Evolutionary conservation across 1,140 invertebrate species (phyloP), one percentile per base, ranked within the genome.

Genomic region (Samia ricini): DNA sequence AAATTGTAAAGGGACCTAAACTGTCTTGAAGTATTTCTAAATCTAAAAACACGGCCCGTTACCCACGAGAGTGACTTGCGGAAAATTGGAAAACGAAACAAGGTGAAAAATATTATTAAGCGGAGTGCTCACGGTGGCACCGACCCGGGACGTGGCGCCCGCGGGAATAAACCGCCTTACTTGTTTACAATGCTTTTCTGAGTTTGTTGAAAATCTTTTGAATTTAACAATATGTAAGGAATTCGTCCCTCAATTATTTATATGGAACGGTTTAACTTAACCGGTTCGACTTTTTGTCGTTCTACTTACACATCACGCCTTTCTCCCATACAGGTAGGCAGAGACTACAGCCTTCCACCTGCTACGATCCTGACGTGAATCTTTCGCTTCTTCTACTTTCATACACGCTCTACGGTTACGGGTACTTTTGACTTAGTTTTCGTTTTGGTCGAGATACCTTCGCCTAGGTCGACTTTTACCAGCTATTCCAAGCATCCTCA

Each of bases 51-150:
- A 87, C 83, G 84, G 84, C 69, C 78, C 77, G 87, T 85, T 88
- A 85, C 85, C 84, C 87, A 64, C 75, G 80, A 88, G 87, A 89
- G 85, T 88, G 87, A 89, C 84, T 89, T 89, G 87, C 87, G 87
- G 85, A 85, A 89, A 89, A 89, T 89, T 89, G 87, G 87, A 89
- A 89, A 89, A 78, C 78, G 87, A 89, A 89, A 88, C 85, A 89
- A 89, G 87, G 87, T 89, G 87, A 89, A 89, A 88, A 89, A 88
- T 88, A 87, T 88, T 88, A 88, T 89, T 81, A 89, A 88, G 81
- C 79, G 79, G 74, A 86, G 71, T 78, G 72, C 79, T 84, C 81
- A 80, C 33, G 33, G 33, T 42, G 33, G 72, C 72, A 81, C 52
- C 66, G 55, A 57, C 8, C 56, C 60, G 63, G 67, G 59, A 68